Base-by-base conservation (phyloP, 1,140 invertebrate species). In the Campoletis sonorensis region DNA sequence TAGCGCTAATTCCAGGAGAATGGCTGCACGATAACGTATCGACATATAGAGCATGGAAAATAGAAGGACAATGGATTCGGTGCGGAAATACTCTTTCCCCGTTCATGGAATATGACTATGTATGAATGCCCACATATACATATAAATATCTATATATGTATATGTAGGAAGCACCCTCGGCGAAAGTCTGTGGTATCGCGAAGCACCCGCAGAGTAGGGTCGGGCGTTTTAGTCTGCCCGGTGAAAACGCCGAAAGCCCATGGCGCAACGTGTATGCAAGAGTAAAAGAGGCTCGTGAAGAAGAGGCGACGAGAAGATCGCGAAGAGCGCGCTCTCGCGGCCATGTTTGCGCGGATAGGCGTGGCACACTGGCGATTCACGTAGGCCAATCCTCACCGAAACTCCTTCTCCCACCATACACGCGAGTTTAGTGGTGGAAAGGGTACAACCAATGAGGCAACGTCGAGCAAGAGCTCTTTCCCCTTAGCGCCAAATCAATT, bases 291-390 rank as follows among this genome's bases (percentile, higher is more conserved):
- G 21, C 45, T 75, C 49, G 49, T 27, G 21, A 26, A 71, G 26
- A 70, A 76, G 54, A 78, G 80, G 77, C 80, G 80, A 79, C 80
- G 83, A 79, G 81, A 82, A 80, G 79, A 84, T 80, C 80, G 82
- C 70, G 79, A 76, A 58, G 80, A 45, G 76, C 73, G 21, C 80
- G 79, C 58, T 68, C 83, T 83, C 86, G 88, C 91, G 89, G 91
- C 91, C 91, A 92, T 92, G 90, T 91, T 92, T 92, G 90, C 91
- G 91, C 91, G 90, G 88, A 82, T 86, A 88, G 91, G 91, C 91
- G 91, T 91, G 90, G 88, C 88, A 85, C 82, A 75, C 8, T 27
- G 5, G 40, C 40, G 10, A 75, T 30, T 26, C 40, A 7, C 45
- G 15, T 7, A 15, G 72, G 27, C 72, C 40, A 75, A 54, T 75